Percentiles rank a stretch among this genome's conserved stretches.
Conservation (phyloP, 1,140 invertebrate species). For the Dendroctonus valens region DNA sequence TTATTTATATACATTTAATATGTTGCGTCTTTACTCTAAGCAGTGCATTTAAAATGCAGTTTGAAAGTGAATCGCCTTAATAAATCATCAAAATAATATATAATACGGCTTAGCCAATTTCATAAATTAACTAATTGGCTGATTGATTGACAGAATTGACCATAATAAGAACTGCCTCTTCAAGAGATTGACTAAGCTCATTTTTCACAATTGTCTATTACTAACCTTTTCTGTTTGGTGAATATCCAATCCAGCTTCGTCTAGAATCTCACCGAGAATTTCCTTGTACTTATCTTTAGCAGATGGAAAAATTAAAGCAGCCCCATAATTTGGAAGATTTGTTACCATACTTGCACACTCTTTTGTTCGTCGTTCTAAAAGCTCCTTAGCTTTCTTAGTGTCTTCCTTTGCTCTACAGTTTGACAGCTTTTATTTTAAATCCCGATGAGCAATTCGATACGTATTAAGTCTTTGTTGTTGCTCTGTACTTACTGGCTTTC, state of each 20-base stretch:
- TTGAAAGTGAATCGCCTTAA: no score
- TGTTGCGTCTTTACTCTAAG: no score
- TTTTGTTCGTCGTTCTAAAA: constrained; percentile 48
- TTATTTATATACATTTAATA: no score
- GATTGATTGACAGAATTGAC: not conserved
- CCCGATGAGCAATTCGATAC: not conserved
- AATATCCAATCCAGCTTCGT: constrained; percentile 39
- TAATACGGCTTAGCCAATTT: not conserved
- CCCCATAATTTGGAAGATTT: constrained; percentile 50
- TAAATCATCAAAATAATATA: no score
- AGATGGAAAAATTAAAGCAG: constrained; percentile 43
- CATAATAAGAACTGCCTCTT: not conserved
- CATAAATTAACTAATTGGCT: not conserved
- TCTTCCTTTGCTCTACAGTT: constrained; percentile 39
- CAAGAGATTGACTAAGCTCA: not conserved
- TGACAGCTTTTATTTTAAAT: not conserved
- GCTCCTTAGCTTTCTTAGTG: constrained; percentile 46
- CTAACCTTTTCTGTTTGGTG: constrained; percentile 40
- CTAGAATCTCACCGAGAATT: constrained; percentile 41
- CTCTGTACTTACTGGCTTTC: constrained; percentile 20
- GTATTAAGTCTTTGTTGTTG: not conserved
- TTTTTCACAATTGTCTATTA: not conserved
- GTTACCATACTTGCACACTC: constrained; percentile 53
- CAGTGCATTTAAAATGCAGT: no score
- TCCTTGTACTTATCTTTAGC: constrained; percentile 40